A percentile compares a stretch with the other conserved stretches of the same genome.
These are phyloP conservation scores for Pristiophorus japonicus DNA, from an alignment of 2,113 vertebrate species.

Conservation along the genomic window DNA sequence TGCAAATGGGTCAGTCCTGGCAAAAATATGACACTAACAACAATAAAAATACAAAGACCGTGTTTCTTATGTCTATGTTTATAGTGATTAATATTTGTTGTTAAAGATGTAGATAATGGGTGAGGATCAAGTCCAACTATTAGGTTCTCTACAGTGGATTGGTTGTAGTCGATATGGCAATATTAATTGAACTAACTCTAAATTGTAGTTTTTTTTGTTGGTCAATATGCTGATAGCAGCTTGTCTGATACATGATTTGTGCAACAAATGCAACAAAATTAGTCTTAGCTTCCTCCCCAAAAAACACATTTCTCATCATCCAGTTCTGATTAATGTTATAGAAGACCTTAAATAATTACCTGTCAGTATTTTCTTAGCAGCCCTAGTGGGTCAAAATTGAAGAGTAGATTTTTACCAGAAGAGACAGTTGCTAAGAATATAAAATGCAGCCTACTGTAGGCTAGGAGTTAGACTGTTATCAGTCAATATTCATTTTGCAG, in stretches of 20 bases:
- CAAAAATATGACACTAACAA: neutral
- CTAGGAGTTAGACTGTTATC: slow-evolving; percentile 23
- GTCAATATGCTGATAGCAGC: neutral
- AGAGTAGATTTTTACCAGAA: neutral
- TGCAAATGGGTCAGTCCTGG: no score
- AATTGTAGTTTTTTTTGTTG: neutral
- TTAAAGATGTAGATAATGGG: neutral
- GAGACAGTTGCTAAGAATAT: slow-evolving; percentile 10
- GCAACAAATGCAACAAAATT: neutral
- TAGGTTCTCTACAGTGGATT: neutral
- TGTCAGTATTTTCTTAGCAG: neutral
- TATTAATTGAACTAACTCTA: neutral
- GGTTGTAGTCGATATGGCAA: neutral
- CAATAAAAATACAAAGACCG: neutral
- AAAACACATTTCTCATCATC: neutral
- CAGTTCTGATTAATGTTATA: neutral
- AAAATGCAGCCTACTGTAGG: slow-evolving; percentile 36
- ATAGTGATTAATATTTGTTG: neutral
- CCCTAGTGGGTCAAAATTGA: neutral
- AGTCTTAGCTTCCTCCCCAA: neutral
- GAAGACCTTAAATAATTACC: neutral
- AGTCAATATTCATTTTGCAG: slow-evolving; percentile 34
- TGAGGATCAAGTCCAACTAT: neutral
- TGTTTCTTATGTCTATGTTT: neutral
- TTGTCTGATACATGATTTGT: neutral